A percentile compares a stretch with the other conserved stretches of the same genome.
phyloP scores from a whole-genome alignment of 2,888 invertebrate genomes.

The Hemithea aestivaria region DNA sequence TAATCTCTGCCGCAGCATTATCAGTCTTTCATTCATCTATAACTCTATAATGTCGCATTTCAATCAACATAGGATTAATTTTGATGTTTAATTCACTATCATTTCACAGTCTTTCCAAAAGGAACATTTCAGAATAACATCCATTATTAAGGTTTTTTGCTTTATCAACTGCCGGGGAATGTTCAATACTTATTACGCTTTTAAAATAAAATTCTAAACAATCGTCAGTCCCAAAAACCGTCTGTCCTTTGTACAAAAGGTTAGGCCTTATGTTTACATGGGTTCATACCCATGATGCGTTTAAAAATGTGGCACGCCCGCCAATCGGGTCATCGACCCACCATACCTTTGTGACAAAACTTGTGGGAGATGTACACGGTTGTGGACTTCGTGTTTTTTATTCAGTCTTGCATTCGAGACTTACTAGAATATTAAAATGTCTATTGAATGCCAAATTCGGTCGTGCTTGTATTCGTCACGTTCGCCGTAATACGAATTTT shows the following conservation, averaged over 20 bases:
- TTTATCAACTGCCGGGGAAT: no score
- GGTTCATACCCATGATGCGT: slow-evolving; percentile 47
- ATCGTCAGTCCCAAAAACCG: no score
- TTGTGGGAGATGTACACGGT: slow-evolving; percentile 63
- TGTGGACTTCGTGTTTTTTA: slow-evolving; percentile 38
- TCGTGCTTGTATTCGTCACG: slow-evolving; percentile 29
- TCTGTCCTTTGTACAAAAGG: slow-evolving; percentile 13
- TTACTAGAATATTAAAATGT: slow-evolving; percentile 35
- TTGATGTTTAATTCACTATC: no score
- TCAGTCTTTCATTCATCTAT: no score
- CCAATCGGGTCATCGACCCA: slow-evolving; percentile 70
- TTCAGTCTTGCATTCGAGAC: slow-evolving; percentile 37
- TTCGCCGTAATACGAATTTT: slow-evolving; percentile 13
- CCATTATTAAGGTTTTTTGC: no score
- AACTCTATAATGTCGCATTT: no score
- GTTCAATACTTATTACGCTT: no score
- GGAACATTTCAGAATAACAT: no score
- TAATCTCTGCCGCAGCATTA: no score
- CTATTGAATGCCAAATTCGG: slow-evolving; percentile 18
- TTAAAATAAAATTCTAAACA: no score
- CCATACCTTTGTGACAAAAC: slow-evolving; percentile 72
- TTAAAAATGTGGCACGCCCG: slow-evolving; percentile 69
- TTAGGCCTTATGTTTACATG: slow-evolving; percentile 32
- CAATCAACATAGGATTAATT: no score
- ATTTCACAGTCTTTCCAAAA: no score